phyloP scores from a whole-genome alignment of 2,797 vertebrate species.

The Phyllotis vaccarum region DNA sequence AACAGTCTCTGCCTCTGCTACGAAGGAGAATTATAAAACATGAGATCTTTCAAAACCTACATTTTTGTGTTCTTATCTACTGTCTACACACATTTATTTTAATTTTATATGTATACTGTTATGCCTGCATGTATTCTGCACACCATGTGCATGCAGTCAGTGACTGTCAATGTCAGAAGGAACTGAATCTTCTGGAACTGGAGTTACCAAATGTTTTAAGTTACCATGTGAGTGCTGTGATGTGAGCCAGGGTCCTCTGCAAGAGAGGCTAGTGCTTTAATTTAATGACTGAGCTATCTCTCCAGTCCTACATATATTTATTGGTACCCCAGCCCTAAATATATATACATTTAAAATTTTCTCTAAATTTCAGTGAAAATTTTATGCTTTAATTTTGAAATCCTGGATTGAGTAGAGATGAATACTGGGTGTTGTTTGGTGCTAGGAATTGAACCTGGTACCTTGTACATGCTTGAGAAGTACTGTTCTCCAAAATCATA shows the following conservation, averaged over 20 bases:
- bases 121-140: not conserved
- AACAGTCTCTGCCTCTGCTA: constrained; percentile 26
- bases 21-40: not conserved
- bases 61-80: constrained; percentile 37
- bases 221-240: not conserved
- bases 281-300: not conserved
- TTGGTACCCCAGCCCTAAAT: not conserved
- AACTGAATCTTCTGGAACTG: not conserved
- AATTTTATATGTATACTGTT: not conserved
- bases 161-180: not conserved
- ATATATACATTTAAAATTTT: not conserved
- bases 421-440: not conserved
- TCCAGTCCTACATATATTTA: not conserved
- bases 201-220: not conserved
- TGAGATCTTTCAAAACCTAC: not conserved
- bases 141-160: not conserved
- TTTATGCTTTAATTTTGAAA: constrained; percentile 49
- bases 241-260: not conserved
- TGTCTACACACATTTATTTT: not conserved
- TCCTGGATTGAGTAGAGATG: not conserved
- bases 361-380: constrained; percentile 32
- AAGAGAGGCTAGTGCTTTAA: not conserved
- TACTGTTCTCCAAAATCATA: not conserved
- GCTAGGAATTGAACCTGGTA: not conserved
- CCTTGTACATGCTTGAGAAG: not conserved